Evolutionary conservation across 2,888 invertebrate species (phyloP), one percentile per base, ranked within the genome.

Genomic region (Brenthis ino): DNA sequence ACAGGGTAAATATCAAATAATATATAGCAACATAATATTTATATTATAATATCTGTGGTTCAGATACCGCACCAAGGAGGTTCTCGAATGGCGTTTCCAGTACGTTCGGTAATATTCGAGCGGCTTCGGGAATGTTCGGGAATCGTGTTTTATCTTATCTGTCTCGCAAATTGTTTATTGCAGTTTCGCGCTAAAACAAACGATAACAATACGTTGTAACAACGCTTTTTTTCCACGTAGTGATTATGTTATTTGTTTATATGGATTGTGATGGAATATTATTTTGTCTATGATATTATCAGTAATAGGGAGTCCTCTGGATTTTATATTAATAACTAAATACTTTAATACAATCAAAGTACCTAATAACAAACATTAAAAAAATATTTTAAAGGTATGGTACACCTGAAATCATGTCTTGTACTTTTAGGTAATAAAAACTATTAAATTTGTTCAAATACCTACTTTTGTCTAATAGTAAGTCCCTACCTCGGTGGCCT

Each of bases 1-100:
- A 16, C 11, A 5, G 37, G 51, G 61, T 51, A 51, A 53, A 50
- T n/a, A 50, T 11, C 48, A 74, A 75, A 75, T 77, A 6, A 12
- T 13, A 16, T 50, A 55, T 65, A 54, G 68, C 60, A 68, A 48
- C 58, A 68, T 37, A 24, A 33, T 16, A 13, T 37, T 64, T 43
- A 64, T 43, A 20, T n/a, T 51, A 24, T 51, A 37, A 16, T 67
- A 56, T 67, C 67, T 67, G 67, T 67, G 61, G 61, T 56, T 56
- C 50, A 57, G 57, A 67, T 67, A 70, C 70, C 67, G 67, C 64
- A 61, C 51, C 3, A 50, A 16, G 33, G 51, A 33, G 47, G 64
- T 57, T 57, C 64, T 57, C 60, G 60, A 53, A 51, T 16, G 28
- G 47, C 37, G 33, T 43, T 64, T 68, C 1, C 20, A 20, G 64